phyloP scores from a whole-genome alignment of 92 coral and sea anemone species.

The Paramuricea clavata region DNA sequence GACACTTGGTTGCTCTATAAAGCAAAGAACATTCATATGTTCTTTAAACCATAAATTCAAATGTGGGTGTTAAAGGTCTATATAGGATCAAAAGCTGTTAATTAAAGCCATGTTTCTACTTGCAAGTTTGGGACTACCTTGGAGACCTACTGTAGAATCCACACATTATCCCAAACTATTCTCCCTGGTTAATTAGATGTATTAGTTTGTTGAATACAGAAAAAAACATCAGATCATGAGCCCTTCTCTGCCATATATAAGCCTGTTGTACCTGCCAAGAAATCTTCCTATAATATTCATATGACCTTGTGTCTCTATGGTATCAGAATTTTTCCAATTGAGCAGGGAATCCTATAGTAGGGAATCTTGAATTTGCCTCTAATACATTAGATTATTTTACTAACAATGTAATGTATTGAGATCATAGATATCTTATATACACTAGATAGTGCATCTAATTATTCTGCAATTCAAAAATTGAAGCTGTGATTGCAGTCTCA shows the following conservation, averaged over 20 bases:
- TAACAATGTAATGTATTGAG: too few relatives aligned
- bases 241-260: not conserved
- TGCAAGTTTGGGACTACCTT: not conserved
- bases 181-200: not conserved
- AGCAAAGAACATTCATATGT: not conserved
- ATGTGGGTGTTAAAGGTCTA: not conserved
- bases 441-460: too few relatives aligned
- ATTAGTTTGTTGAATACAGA: too few relatives aligned
- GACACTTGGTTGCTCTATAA: not conserved
- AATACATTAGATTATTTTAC: too few relatives aligned
- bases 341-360: too few relatives aligned
- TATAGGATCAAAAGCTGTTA: not conserved
- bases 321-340: too few relatives aligned
- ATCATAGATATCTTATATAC: too few relatives aligned
- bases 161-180: not conserved
- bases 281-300: not conserved
- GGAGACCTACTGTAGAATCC: not conserved
- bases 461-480: too few relatives aligned
- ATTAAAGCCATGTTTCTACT: constrained; percentile 3
- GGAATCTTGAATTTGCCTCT: too few relatives aligned
- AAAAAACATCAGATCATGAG: too few relatives aligned
- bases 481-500: too few relatives aligned
- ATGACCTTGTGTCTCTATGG: not conserved
- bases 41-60: not conserved
- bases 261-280: not conserved